These are phyloP conservation scores for Adrianichthys oophorus DNA, from an alignment of 2,797 vertebrate genomes.

Conservation along the genomic window DNA sequence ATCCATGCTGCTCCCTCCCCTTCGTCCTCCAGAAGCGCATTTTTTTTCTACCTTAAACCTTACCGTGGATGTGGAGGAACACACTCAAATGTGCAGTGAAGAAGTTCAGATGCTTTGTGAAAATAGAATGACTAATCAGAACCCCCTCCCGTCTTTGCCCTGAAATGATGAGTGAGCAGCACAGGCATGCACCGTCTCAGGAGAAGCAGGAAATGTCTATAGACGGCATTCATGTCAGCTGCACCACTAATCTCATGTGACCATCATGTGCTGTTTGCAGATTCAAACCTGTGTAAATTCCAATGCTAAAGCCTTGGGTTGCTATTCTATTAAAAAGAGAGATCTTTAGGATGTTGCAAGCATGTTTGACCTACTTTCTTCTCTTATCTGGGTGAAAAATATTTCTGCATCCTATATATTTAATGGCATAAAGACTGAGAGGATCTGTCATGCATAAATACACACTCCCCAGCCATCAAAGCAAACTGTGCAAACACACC, in stretches of 20 bases:
- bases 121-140: slow-evolving; percentile 12
- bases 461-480: slow-evolving; percentile 60
- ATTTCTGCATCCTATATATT: slow-evolving; percentile 46
- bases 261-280: slow-evolving; percentile 16
- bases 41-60: slow-evolving; percentile 24
- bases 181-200: slow-evolving; percentile 42
- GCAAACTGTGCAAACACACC: slow-evolving; percentile 77
- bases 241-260: slow-evolving; percentile 42
- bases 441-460: slow-evolving; percentile 55
- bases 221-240: slow-evolving; percentile 50
- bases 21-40: slow-evolving; percentile 6
- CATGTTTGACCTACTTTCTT: slow-evolving; percentile 68
- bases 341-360: slow-evolving; percentile 36
- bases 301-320: too few species aligned
- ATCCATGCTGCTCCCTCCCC: slow-evolving; percentile 33
- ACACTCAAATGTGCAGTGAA: slow-evolving; percentile 5
- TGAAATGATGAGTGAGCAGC: slow-evolving; percentile 26
- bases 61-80: background rate
- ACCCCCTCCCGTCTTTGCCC: slow-evolving; percentile 16
- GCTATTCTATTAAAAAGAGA: too few species aligned
- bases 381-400: slow-evolving; percentile 34
- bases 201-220: slow-evolving; percentile 67
- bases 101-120: slow-evolving; percentile 9
- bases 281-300: slow-evolving; percentile 15
- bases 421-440: slow-evolving; percentile 47